Percentiles rank a stretch among this genome's conserved stretches.
Evolutionary conservation across 2,797 vertebrate species (phyloP).

Genomic region (Taenioides sp.): DNA sequence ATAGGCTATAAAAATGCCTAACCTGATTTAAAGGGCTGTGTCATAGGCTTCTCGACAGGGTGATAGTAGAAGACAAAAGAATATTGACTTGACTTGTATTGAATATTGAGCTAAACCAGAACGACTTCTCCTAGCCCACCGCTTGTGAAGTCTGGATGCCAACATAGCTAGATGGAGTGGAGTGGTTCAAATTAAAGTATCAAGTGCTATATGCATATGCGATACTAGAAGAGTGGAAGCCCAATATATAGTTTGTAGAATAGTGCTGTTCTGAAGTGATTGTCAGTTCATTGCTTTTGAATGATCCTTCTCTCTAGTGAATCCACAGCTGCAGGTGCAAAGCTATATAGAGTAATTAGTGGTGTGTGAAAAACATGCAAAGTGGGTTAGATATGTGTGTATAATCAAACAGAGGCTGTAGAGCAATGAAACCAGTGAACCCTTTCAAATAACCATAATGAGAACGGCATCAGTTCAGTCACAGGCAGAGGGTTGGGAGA

Average conservation of each 20-base stretch:
- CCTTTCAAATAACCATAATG: slow-evolving; percentile 29
- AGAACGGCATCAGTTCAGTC: slow-evolving; percentile 30
- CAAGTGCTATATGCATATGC: background rate
- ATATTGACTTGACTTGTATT: slow-evolving; percentile 21
- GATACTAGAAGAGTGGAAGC: background rate
- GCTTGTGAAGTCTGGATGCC: background rate
- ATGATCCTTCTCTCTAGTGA: background rate
- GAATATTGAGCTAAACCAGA: slow-evolving; percentile 18
- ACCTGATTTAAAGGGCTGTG: slow-evolving; percentile 48
- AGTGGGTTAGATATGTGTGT: slow-evolving; percentile 34
- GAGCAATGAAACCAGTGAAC: slow-evolving; percentile 34
- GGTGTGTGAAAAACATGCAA: slow-evolving; percentile 35
- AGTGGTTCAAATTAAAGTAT: background rate
- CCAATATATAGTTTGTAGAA: background rate
- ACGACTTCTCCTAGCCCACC: background rate
- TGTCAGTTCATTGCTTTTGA: background rate
- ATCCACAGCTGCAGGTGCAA: slow-evolving; percentile 31
- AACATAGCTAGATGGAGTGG: slow-evolving; percentile 25
- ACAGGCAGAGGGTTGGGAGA: slow-evolving; percentile 1
- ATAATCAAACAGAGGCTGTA: slow-evolving; percentile 35
- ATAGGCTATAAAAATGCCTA: slow-evolving; percentile 56
- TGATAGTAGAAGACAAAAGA: slow-evolving; percentile 21
- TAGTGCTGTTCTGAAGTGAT: background rate
- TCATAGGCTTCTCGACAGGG: slow-evolving; percentile 20
- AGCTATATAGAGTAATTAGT: slow-evolving; percentile 33